phyloP scores from a whole-genome alignment of 2,888 invertebrate genomes.

The Linnaemya vulpina region DNA sequence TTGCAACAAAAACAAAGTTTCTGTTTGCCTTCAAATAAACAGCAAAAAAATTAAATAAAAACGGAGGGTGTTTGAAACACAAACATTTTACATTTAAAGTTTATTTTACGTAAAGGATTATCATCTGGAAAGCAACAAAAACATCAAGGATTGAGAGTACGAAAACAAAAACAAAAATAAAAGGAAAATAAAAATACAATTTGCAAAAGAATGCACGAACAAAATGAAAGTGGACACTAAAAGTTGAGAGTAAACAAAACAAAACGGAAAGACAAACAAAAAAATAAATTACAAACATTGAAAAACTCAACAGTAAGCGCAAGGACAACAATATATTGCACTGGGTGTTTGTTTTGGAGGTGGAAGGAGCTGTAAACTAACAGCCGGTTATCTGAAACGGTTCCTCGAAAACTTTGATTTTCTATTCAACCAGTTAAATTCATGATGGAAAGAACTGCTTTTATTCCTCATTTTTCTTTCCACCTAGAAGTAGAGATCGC shows the following conservation, averaged over 20 bases:
- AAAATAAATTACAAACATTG: constrained; percentile 50
- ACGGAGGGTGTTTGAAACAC: neutral
- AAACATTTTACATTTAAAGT: constrained; percentile 12
- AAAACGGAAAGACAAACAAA: constrained; percentile 64
- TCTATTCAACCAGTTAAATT: no score
- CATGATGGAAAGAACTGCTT: no score
- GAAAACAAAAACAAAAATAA: constrained; percentile 27
- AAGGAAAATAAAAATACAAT: constrained; percentile 34
- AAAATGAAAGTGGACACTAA: constrained; percentile 67
- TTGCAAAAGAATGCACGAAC: constrained; percentile 50
- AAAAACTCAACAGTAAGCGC: constrained; percentile 35
- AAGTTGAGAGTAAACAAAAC: constrained; percentile 70
- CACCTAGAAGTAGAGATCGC: no score
- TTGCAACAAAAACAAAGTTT: constrained; percentile 35
- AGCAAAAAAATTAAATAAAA: no score
- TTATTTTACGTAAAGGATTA: constrained; percentile 34
- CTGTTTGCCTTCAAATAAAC: neutral
- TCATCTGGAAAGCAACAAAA: constrained; percentile 15
- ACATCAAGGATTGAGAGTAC: no score
- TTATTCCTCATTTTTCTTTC: no score
- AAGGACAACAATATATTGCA: neutral
- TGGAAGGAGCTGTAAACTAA: neutral
- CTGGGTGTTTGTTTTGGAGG: neutral
- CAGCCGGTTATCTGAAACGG: no score
- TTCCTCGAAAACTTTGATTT: no score